These are phyloP conservation scores for Thymelicus sylvestris DNA, from an alignment of 2,888 invertebrate genomes.

Conservation along the genomic window DNA sequence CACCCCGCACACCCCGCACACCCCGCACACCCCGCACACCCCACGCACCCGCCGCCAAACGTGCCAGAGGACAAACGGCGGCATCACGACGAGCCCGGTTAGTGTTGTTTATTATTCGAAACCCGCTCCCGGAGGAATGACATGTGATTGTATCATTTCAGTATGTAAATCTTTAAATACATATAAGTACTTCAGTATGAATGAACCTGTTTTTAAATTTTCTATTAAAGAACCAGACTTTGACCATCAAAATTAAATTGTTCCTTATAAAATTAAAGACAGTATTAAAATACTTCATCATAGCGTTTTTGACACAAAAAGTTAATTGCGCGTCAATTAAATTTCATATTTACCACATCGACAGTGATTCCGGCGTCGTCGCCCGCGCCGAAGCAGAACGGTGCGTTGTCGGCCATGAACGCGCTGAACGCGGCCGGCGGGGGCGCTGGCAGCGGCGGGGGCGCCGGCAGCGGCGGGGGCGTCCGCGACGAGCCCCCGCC, in stretches of 20 bases:
- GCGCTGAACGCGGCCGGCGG: slow-evolving; percentile 43
- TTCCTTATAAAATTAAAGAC: no score
- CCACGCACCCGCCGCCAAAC: slow-evolving; percentile 46
- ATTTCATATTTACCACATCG: neutral
- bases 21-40: slow-evolving; percentile 47
- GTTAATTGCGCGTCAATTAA: no score
- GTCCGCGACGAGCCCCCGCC: slow-evolving; percentile 47
- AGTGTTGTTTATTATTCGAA: no score
- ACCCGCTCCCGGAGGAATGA: no score
- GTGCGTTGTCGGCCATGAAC: slow-evolving; percentile 50
- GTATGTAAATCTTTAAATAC: no score
- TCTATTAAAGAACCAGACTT: no score
- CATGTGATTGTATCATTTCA: no score
- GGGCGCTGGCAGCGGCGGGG: slow-evolving; percentile 44
- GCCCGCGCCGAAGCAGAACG: slow-evolving; percentile 62
- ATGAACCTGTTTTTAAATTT: no score
- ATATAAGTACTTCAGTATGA: no score
- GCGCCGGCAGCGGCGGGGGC: slow-evolving; percentile 39
- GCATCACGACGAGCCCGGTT: slow-evolving; percentile 56
- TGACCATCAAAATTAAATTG: no score
- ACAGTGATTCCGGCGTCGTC: slow-evolving; percentile 54
- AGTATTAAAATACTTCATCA: no score
- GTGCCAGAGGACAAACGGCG: slow-evolving; percentile 47
- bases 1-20: slow-evolving; percentile 50
- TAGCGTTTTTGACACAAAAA: no score